A percentile compares a stretch with the other conserved stretches of the same genome.
These are phyloP conservation scores for Drosophila hamatofila DNA, from an alignment of 2,888 invertebrate species.

Conservation along the genomic window DNA sequence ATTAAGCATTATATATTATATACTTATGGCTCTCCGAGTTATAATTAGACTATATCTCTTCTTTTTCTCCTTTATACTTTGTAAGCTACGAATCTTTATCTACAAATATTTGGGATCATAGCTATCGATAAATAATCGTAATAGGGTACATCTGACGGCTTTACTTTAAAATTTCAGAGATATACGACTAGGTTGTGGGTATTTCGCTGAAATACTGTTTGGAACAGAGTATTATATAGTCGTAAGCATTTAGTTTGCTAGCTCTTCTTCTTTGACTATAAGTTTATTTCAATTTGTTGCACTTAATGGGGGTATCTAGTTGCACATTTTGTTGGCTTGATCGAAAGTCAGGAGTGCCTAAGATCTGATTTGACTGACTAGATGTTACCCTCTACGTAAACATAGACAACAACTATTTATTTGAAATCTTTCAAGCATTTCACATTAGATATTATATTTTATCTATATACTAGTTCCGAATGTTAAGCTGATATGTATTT, in stretches of 20 bases:
- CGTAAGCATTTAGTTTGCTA: background rate
- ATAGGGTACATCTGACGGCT: too few relatives aligned
- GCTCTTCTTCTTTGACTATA: background rate
- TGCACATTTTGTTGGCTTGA: conserved; percentile 15
- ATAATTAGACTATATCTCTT: background rate
- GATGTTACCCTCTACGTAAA: background rate
- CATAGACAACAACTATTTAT: background rate
- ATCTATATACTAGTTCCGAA: too few relatives aligned
- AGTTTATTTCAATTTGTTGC: conserved; percentile 11
- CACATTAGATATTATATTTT: background rate
- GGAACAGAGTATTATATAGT: background rate
- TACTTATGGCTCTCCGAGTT: background rate
- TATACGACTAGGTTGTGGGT: too few relatives aligned
- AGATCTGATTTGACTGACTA: background rate
- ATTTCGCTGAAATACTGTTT: background rate
- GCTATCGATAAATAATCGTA: too few relatives aligned
- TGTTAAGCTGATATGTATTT: background rate
- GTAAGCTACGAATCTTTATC: too few relatives aligned
- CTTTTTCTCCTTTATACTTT: background rate
- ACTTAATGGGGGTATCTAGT: background rate
- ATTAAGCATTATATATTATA: too few relatives aligned
- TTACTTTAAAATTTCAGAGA: background rate
- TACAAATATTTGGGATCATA: background rate
- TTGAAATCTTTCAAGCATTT: background rate
- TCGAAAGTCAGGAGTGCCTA: background rate